Evolutionary conservation across 2,888 invertebrate species (phyloP).

Genomic region (Cheiracanthium punctorium): DNA sequence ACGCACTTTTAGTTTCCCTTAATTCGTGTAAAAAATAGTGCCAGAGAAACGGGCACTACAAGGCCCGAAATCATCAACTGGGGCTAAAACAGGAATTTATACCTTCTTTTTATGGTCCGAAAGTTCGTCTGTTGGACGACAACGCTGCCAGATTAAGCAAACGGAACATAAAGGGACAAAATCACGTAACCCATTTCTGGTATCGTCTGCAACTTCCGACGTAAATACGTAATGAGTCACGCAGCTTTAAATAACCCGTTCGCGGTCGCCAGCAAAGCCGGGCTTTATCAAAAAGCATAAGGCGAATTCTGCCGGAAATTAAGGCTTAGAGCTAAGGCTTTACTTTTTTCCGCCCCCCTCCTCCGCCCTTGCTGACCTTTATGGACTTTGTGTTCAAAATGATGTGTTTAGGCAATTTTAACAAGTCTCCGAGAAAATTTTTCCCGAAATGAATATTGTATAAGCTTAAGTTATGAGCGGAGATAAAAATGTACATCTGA

Average conservation of each 20-base stretch:
- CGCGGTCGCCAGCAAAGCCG: not conserved
- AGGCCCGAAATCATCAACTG: conserved; percentile 37
- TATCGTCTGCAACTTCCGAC: conserved; percentile 39
- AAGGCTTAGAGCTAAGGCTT: not conserved
- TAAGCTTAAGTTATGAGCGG: not conserved
- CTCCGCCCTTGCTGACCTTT: not conserved
- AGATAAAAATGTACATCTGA: not conserved
- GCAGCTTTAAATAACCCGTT: conserved; percentile 39
- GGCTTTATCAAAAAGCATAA: conserved; percentile 44
- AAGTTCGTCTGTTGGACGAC: conserved; percentile 31
- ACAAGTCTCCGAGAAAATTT: not conserved
- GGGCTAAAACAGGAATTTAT: conserved; percentile 20
- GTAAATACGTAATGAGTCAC: conserved; percentile 57
- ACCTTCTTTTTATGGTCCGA: conserved; percentile 33
- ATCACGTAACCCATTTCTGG: conserved; percentile 58
- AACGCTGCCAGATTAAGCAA: conserved; percentile 38
- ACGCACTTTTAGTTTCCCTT: not conserved
- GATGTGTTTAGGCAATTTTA: not conserved
- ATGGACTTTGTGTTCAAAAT: not conserved
- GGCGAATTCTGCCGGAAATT: not conserved
- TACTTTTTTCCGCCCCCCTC: not conserved
- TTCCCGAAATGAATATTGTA: not conserved
- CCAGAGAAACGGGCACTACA: not conserved
- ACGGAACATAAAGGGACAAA: conserved; percentile 50
- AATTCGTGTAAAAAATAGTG: conserved; percentile 15